Evolutionary conservation across 1,140 invertebrate genomes (phyloP).

Genomic region (Apis florea): DNA sequence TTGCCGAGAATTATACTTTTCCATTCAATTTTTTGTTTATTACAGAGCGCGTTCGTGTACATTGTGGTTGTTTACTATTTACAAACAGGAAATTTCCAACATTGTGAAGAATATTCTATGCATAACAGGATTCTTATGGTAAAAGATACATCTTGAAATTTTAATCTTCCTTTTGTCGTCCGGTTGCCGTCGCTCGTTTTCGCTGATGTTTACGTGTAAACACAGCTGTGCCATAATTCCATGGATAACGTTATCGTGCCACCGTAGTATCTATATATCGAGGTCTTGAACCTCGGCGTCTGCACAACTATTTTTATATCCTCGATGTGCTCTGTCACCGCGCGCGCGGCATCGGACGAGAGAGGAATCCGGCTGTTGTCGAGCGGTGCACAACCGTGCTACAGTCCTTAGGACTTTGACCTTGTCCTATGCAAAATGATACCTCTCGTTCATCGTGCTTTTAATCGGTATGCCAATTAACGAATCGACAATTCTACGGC

Average conservation of each 20-base stretch:
- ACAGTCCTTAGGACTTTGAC: constrained; percentile 37
- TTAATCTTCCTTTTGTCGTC: not conserved
- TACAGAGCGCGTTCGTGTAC: not conserved
- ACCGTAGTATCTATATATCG: constrained; percentile 17
- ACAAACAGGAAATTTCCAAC: not conserved
- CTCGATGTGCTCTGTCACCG: not conserved
- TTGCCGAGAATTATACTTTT: not conserved
- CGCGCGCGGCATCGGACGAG: not conserved
- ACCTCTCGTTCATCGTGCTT: constrained; percentile 5
- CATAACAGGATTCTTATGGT: no score
- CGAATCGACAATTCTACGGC: not conserved
- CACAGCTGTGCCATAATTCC: constrained; percentile 32
- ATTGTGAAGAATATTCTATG: no score
- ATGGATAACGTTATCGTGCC: constrained; percentile 25
- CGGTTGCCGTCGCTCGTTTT: not conserved
- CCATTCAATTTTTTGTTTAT: constrained; percentile 13
- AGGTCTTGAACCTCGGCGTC: constrained; percentile 43
- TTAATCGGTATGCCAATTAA: constrained; percentile 50
- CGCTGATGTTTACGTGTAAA: constrained; percentile 8
- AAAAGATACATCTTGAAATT: not conserved
- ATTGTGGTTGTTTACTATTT: not conserved
- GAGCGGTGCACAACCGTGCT: not conserved
- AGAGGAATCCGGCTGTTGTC: constrained; percentile 14
- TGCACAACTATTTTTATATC: constrained; percentile 16
- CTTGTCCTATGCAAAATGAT: constrained; percentile 41